Base-by-base conservation (phyloP, 1,140 invertebrate species). In the Drosophila truncata region DNA sequence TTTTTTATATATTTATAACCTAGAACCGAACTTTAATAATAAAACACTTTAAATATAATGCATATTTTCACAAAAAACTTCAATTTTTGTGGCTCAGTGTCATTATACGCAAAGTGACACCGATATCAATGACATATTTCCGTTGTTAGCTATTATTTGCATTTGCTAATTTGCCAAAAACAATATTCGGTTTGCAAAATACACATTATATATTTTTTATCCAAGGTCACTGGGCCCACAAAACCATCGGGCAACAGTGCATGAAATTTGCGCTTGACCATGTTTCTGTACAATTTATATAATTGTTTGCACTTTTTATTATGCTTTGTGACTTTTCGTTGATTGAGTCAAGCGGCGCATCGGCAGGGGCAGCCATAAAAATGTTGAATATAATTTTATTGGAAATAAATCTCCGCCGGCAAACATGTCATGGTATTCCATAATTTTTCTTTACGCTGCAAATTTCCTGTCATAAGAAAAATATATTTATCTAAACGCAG, bases 261-360 rank as follows among this genome's bases (percentile, higher is more conserved):
- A 84, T 84, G 85, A 84, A 84, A 88, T 88, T 74, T 71, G 58
- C 66, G 61, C 69, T 81, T 88, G 78, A 88, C 80, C 84, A 83
- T 83, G 84, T 81, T 55, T 67, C 73, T 55, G 35, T 50, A 70
- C 67, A 62, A 71, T 67, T 63, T 76, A 49, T 78, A 78, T 80
- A 65, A 71, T 60, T 76, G 42, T 77, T 77, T 58, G 71, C 46
- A 58, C 35, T 65, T 74, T 77, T 65, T 60, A 52, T 50, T 63
- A 75, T 62, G 71, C 50, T 65, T 55, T 23, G 13, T 75, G 60
- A 49, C 50, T 57, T 71, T 31, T 63, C 35, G 59, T 47, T n/a
- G 58, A 80, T 79, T 83, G 76, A 67, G 55, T 60, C 80, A 69
- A 62, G 54, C 64, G 54, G 50, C 44, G 70, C 44, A 39, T 47